Evolutionary conservation across 2,888 invertebrate genomes (phyloP), one percentile per base, ranked within the genome.

Genomic region (Empis stercorea): DNA sequence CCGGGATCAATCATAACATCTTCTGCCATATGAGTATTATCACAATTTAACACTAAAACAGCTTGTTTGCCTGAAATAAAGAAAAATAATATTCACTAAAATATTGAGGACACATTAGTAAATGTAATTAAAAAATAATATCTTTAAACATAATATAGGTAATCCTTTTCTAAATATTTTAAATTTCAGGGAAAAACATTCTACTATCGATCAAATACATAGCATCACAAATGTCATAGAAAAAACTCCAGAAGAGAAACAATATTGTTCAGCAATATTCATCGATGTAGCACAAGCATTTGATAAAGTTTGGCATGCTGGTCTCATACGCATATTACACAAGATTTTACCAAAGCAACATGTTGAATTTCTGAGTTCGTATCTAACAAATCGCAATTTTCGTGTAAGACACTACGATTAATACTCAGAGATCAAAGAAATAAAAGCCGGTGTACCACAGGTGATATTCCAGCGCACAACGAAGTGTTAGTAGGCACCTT

Each of bases 1-100:
- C 95, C 96, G 0, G 95, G 95, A 58, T 94, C 93, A 37, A 91
- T 79, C 80, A 95, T 92, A 80, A 96, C 89, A 59, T 95, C 93
- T 54, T 92, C 92, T 48, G 88, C 84, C 76, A 96, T 93, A 65
- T 95, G 95, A 4, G 82, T 76, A 66, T 96, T 96, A 71, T 96
- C 95, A 67, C 93, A 93, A 51, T 88, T 86, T 55, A 96, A 77
- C 34, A 95, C 94, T 52, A 95, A 76, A 47, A 96, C 95, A 9
- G 95, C 95, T 70, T 95, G 94, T 67, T 93, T 93, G 42, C 89
- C 93, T 51, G 87, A 86, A 27, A 27, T 7, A 27, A 27, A 27
- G 5, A 27, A 27, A 6, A 2, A 27, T 7, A 27, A 27, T 6
- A 27, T n/a, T n/a, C n/a, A n/a, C n/a, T n/a, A n/a, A n/a, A n/a